These are phyloP conservation scores for Phalloptychus januarius DNA, from an alignment of 2,797 vertebrate species.

Conservation along the genomic window DNA sequence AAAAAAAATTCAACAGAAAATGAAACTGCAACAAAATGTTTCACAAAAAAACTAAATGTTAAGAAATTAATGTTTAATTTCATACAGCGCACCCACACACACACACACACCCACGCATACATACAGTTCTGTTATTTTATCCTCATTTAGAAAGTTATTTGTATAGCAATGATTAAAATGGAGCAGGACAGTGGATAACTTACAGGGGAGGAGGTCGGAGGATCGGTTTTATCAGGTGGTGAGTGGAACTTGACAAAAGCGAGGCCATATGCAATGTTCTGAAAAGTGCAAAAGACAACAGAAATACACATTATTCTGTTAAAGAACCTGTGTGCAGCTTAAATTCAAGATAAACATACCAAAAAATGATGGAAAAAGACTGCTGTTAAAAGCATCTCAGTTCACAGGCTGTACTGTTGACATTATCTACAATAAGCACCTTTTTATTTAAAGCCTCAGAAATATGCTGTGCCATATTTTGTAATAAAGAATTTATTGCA, in stretches of 20 bases:
- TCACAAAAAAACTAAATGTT: neutral
- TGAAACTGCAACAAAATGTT: neutral
- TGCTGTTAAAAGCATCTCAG: neutral
- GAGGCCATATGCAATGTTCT: slow-evolving; percentile 88
- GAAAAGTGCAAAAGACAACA: slow-evolving; percentile 17
- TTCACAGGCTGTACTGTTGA: neutral
- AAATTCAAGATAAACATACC: neutral
- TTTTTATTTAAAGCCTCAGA: neutral
- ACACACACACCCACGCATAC: neutral
- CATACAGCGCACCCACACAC: neutral
- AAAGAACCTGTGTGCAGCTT: neutral
- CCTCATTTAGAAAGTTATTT: neutral
- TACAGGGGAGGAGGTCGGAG: slow-evolving; percentile 80
- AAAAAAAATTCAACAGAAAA: neutral
- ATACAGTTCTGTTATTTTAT: neutral
- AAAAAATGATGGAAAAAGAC: neutral
- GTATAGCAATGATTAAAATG: too few relatives aligned
- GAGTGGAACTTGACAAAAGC: slow-evolving; percentile 90
- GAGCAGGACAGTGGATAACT: slow-evolving; percentile 46
- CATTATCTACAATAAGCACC: neutral
- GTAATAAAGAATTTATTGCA: neutral
- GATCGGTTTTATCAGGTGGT: slow-evolving; percentile 84
- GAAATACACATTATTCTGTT: neutral
- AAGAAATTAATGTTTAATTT: neutral
- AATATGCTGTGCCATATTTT: neutral